A percentile compares a stretch with the other conserved stretches of the same genome.
Evolutionary conservation across 2,113 vertebrate genomes (phyloP).

Genomic region (Podarcis muralis): DNA sequence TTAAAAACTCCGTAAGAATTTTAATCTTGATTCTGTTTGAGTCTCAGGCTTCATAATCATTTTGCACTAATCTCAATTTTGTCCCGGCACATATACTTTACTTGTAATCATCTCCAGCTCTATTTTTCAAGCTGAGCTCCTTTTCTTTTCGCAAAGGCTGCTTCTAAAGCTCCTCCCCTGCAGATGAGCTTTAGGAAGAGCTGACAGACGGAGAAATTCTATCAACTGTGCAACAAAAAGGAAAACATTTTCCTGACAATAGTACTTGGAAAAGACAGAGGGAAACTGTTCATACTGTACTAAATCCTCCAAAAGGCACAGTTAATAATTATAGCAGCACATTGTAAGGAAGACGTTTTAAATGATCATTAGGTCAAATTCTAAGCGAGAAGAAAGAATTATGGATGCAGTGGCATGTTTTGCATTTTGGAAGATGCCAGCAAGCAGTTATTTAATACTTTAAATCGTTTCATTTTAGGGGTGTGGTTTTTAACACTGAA

Average conservation of each 20-base stretch:
- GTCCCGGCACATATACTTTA: background rate
- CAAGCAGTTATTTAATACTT: background rate
- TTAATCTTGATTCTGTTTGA: slow-evolving; percentile 6
- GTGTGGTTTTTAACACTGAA: background rate
- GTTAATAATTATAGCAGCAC: background rate
- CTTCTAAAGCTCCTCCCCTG: slow-evolving; percentile 4
- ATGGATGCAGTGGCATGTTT: background rate
- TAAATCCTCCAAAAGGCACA: background rate
- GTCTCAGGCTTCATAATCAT: background rate
- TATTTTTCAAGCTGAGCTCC: background rate
- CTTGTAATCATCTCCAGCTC: background rate
- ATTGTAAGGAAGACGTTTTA: background rate
- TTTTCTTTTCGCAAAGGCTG: background rate
- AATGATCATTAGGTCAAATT: background rate
- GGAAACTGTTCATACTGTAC: background rate
- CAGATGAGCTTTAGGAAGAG: background rate
- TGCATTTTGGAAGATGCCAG: background rate
- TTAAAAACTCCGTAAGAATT: background rate
- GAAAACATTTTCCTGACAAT: fast-evolving
- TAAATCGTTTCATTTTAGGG: background rate
- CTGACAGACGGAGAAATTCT: background rate
- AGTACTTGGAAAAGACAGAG: background rate
- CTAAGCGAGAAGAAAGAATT: background rate
- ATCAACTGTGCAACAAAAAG: background rate
- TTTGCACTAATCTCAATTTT: background rate